Percentiles rank a stretch among this genome's conserved stretches.
These are phyloP conservation scores for Aegithalos caudatus DNA, from an alignment of 2,113 vertebrate genomes.

Conservation along the genomic window DNA sequence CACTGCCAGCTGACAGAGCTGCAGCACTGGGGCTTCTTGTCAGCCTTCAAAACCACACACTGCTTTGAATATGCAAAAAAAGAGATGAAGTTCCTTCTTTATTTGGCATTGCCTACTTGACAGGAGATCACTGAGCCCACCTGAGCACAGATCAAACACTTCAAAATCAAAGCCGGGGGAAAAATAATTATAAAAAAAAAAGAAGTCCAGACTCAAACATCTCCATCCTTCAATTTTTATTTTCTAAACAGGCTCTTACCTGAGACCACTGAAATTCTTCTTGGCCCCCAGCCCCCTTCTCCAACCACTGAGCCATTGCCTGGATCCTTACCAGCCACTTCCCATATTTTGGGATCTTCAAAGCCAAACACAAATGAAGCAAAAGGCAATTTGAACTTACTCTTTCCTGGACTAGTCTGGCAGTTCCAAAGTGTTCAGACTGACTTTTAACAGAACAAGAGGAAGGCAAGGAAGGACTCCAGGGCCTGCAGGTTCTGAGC, in stretches of 20 bases:
- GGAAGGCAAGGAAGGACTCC: neutral
- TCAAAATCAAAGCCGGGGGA: neutral
- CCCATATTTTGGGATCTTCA: neutral
- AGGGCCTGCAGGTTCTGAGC: neutral
- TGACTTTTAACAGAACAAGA: neutral
- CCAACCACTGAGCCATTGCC: rapidly evolving
- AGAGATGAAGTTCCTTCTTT: neutral
- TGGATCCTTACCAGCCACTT: neutral
- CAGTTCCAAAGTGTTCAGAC: neutral
- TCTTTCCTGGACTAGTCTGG: neutral
- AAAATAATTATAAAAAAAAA: neutral
- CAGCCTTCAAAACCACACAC: neutral
- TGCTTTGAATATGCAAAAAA: neutral
- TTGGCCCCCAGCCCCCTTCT: neutral
- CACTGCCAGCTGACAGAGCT: neutral
- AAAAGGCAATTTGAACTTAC: neutral
- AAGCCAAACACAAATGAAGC: neutral
- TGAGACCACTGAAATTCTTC: neutral
- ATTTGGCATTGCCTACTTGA: neutral
- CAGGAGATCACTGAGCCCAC: neutral
- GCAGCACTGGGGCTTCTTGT: neutral
- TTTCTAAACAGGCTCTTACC: neutral
- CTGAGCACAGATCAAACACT: neutral
- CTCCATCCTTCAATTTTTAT: neutral
- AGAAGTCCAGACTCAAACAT: neutral